Base-by-base conservation (phyloP, 2,888 invertebrate genomes). In the Vandiemenella viatica region DNA sequence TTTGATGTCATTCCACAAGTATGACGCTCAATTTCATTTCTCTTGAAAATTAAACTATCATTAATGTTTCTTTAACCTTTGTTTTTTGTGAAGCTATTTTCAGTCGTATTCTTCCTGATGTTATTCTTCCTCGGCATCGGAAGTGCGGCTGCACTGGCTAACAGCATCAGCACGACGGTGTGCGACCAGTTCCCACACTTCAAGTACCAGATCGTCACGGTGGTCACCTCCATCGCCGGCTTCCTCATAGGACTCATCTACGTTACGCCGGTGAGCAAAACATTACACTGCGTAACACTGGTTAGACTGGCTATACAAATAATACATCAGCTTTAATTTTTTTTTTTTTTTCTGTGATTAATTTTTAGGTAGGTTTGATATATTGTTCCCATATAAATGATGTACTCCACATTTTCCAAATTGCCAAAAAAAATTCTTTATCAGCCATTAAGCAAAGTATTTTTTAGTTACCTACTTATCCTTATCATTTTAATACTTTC, bases 1-100 rank as follows among this genome's bases (percentile, higher is more conserved):
- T 84, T 87, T 55, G 70, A 75, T 37, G 66, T 73, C n/a, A 73
- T 79, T 10, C 85, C 87, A 1, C 86, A 86, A 74, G 79, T 80
- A 32, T 4, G 32, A 32, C 10, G 5, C n/a, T 10, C n/a, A 13
- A n/a, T 4, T 60, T 13, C 32, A 3, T 32, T 13, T 32, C 32
- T 13, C 13, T 4, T 32, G n/a, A 13, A 13, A 32, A 4, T 32
- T 32, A 13, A 13, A 4, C 5, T 32, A 32, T 2, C n/a, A 2
- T 4, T 32, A 4, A n/a, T 32, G 13, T 8, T 23, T 8, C n/a
- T 2, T 13, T 32, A 10, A 32, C 3, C 3, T 13, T 40, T 49
- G 23, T 16, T 49, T 45, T 43, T 7, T 52, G 26, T 55, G 6
- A 62, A 72, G 70, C 58, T 73, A 37, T 75, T 75, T 61, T 69